Conservation (phyloP, 64 coral and sea anemone genomes). For the Astreopora myriophthalma region DNA sequence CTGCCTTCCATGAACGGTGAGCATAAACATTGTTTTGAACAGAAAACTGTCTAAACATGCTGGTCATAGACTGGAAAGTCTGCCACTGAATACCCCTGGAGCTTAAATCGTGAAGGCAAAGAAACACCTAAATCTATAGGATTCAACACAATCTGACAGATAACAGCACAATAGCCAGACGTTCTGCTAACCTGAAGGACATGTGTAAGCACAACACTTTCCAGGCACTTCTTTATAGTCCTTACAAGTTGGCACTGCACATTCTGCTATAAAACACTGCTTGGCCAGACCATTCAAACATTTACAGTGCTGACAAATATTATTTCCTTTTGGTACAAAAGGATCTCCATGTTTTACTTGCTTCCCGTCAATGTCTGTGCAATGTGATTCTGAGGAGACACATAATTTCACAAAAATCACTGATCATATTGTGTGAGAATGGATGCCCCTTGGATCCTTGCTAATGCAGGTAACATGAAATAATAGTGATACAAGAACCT, state of each 20-base stretch:
- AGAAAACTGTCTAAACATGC: too few relatives aligned
- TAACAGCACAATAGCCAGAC: background rate
- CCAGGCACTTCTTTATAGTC: conserved; percentile 86
- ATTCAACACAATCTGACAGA: background rate
- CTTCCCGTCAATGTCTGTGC: conserved; percentile 75
- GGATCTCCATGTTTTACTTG: conserved; percentile 63
- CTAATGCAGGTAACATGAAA: background rate
- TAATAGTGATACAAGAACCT: too few relatives aligned
- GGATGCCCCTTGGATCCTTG: too few relatives aligned
- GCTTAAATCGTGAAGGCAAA: too few relatives aligned
- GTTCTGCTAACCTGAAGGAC: conserved; percentile 67
- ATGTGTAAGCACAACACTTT: conserved; percentile 87
- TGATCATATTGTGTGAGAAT: background rate
- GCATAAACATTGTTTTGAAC: too few relatives aligned
- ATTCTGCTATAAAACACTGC: conserved; percentile 72
- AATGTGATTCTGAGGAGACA: conserved; percentile 55
- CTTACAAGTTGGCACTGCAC: conserved; percentile 86
- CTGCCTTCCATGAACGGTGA: too few relatives aligned
- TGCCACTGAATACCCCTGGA: too few relatives aligned
- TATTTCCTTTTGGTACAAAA: conserved; percentile 72
- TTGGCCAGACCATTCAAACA: conserved; percentile 67
- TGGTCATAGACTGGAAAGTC: too few relatives aligned
- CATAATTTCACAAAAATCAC: background rate
- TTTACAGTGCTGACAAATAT: conserved; percentile 88
- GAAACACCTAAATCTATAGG: too few relatives aligned